Evolutionary conservation across 2,797 vertebrate species (phyloP), one percentile per base, ranked within the genome.

Genomic region (Crypturellus tataupa): DNA sequence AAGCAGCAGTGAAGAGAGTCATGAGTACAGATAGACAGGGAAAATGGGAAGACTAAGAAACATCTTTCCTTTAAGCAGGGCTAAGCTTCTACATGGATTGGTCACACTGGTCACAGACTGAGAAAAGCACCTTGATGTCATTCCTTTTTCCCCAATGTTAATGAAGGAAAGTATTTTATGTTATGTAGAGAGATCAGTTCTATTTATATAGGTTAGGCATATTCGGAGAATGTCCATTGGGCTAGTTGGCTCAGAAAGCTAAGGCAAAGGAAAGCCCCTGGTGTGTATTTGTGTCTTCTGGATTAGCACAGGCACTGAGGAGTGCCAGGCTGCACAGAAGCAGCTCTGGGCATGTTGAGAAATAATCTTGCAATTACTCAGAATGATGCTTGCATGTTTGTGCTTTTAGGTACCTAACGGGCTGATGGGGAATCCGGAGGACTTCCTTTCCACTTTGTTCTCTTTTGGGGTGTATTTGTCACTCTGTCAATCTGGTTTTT

Each of bases 401-500:
- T 0, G 0, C 39, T 87, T 20, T 82, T 20, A 16, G 13, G 7
- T 53, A 23, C 40, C 47, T 47, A 8, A 3, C 14, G 16, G 10
- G 12, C 31, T 56, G 56, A 2, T 0, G 0, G 20, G 21, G 3
- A 33, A 7, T 47, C 40, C 4, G 10, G 0, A 20, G 14, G 25
- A 5, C 55, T 71, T 13, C 2, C 49, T 91, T 58, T 23, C 33
- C 58, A 16, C n/a, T 16, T 80, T 33, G 46, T 68, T 89, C 49
- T 25, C 75, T 6, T 31, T 89, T 58, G 3, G 0, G 6, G 27
- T 78, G 0, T 24, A 3, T 55, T 25, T 67, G 42, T 79, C 27
- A 44, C 24, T 80, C 76, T 51, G 12, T 35, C 33, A 42, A 9
- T 68, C 65, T 89, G 53, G 7, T 47, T 51, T 87, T 59, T 67